These are phyloP conservation scores for Drosophila lacicola DNA, from an alignment of 2,888 invertebrate species.

Conservation along the genomic window DNA sequence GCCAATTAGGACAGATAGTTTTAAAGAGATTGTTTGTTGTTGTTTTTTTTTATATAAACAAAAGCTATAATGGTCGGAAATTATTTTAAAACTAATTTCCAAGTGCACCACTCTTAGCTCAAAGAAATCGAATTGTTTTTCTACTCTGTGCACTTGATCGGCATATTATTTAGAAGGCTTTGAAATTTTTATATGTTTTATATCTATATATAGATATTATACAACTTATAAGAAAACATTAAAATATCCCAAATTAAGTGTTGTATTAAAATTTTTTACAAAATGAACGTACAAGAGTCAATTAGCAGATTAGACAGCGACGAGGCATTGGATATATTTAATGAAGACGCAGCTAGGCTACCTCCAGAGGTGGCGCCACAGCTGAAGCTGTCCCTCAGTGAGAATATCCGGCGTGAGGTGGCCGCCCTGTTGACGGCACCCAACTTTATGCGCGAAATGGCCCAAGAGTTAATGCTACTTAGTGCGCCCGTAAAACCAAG, in stretches of 20 bases:
- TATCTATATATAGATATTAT: neutral
- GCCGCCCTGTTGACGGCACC: constrained; percentile 3
- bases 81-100: no score
- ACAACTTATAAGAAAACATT: neutral
- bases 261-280: neutral
- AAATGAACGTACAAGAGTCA: neutral
- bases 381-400: neutral
- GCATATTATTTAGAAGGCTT: neutral
- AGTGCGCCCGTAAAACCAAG: no score
- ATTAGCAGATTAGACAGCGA: neutral
- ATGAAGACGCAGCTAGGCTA: neutral
- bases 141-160: no score
- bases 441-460: constrained; percentile 8
- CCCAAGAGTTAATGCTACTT: neutral
- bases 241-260: neutral
- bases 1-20: no score
- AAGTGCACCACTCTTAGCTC: no score
- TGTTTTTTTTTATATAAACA: no score
- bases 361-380: neutral
- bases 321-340: neutral
- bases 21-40: no score
- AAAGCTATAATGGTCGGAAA: no score
- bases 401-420: constrained; percentile 1
- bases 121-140: no score
- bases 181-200: neutral